Evolutionary conservation across 2,888 invertebrate genomes (phyloP).

Genomic region (Tuta absoluta): DNA sequence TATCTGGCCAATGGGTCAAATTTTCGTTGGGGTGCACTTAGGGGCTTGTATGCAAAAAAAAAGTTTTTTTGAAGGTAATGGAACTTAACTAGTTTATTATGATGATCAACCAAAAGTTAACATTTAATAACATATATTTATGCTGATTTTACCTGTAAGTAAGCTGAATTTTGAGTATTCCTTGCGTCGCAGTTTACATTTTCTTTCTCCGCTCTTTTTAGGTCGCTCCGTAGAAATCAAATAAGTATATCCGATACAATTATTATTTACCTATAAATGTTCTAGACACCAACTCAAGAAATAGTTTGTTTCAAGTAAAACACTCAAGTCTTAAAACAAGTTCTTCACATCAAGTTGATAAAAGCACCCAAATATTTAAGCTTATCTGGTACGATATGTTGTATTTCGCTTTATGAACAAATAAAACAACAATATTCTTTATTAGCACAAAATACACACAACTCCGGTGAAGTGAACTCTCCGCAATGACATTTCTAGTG

Average conservation of each 20-base stretch:
- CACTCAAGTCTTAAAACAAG: neutral
- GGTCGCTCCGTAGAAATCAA: no score
- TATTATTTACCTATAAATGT: neutral
- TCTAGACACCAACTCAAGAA: neutral
- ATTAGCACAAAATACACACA: no score
- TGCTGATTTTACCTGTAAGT: neutral
- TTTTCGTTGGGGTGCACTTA: no score
- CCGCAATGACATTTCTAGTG: no score
- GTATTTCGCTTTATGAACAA: neutral
- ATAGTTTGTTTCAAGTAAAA: neutral
- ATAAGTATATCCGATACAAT: neutral
- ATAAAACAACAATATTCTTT: no score
- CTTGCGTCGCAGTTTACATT: slow-evolving; percentile 6
- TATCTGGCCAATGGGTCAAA: no score
- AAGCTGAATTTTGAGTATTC: neutral
- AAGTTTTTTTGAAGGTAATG: no score
- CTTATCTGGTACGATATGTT: neutral
- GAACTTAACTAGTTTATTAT: no score
- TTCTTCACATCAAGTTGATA: neutral
- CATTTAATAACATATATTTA: neutral
- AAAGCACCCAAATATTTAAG: neutral
- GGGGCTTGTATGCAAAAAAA: no score
- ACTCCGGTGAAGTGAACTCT: no score
- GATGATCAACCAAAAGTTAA: neutral
- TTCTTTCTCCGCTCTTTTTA: neutral